Conservation (phyloP, 1,140 invertebrate species). For the fruit fly (Drosophila melanogaster) region DNA sequence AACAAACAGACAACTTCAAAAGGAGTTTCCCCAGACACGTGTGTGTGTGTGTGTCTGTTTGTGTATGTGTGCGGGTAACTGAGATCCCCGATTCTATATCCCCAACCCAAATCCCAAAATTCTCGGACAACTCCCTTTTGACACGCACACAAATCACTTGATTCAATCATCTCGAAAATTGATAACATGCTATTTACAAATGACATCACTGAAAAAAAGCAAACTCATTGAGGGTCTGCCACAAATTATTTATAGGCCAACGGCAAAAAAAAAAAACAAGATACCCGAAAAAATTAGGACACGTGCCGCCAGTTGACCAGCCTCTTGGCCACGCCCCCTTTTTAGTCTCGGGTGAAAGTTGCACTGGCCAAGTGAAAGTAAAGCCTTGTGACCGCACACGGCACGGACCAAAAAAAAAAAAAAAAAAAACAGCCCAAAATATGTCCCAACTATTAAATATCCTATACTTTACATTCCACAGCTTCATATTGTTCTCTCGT, state of each 20-base stretch:
- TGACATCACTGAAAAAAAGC: constrained; percentile 74
- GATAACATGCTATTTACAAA: constrained; percentile 84
- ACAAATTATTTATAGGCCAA: constrained; percentile 77
- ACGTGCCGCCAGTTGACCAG: constrained; percentile 80
- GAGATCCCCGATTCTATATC: not conserved
- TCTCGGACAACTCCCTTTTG: constrained; percentile 38
- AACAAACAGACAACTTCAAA: constrained; percentile 58
- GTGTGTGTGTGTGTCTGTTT: constrained; percentile 6
- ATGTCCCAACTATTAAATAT: not conserved
- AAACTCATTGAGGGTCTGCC: constrained; percentile 70
- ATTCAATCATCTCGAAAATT: constrained; percentile 85
- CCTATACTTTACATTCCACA: not conserved
- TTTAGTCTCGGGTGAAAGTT: constrained; percentile 51
- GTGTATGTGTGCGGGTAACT: constrained; percentile 1
- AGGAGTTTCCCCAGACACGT: constrained; percentile 46
- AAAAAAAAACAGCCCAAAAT: not conserved
- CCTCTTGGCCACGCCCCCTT: constrained; percentile 24
- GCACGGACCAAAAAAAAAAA: constrained; percentile 53
- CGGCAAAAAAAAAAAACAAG: constrained; percentile 27
- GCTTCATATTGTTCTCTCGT: no score
- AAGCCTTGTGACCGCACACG: constrained; percentile 64
- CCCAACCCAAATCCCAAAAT: not conserved
- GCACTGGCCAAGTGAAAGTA: constrained; percentile 65
- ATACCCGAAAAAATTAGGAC: constrained; percentile 70
- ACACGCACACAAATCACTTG: constrained; percentile 82